A percentile compares a stretch with the other conserved stretches of the same genome.
Evolutionary conservation across 37 sponge, comb jelly and placozoan species (phyloP).

Genomic region (Cliona cf. orientalis): DNA sequence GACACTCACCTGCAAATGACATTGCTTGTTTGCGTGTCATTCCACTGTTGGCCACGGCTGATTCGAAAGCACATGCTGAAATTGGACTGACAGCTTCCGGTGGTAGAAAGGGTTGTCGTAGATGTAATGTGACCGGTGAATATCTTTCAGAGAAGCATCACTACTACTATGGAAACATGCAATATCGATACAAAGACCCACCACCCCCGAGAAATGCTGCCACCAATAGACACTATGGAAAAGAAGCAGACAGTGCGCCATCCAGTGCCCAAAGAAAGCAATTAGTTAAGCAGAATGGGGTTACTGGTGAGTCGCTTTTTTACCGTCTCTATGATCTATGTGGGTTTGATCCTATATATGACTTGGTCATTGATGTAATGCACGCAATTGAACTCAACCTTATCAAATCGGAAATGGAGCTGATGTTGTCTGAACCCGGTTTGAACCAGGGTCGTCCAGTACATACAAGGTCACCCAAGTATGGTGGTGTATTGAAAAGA

Average conservation of each 20-base stretch:
- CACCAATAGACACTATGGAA: neutral
- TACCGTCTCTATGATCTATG: constrained; percentile 14
- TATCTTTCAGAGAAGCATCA: constrained; percentile 15
- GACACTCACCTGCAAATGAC: neutral
- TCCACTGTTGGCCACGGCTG: constrained; percentile 26
- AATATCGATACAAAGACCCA: neutral
- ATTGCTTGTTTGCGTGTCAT: neutral
- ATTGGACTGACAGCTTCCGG: constrained; percentile 14
- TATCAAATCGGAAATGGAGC: constrained; percentile 12
- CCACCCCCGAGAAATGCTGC: neutral
- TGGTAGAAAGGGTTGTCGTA: constrained; percentile 10
- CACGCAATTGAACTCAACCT: constrained; percentile 2
- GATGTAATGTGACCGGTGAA: constrained; percentile 5
- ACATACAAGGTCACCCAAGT: neutral
- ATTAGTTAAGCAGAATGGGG: constrained; percentile 1
- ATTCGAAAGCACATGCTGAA: constrained; percentile 30
- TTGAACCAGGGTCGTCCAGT: neutral
- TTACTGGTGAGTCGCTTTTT: constrained; percentile 20
- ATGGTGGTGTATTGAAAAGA: neutral
- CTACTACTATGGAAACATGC: constrained; percentile 26
- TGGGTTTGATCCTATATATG: constrained; percentile 22
- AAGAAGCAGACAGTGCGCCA: constrained; percentile 8
- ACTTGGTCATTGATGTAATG: constrained; percentile 16
- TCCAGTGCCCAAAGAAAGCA: constrained; percentile 2
- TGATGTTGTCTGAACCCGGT: constrained; percentile 4